phyloP scores from a whole-genome alignment of 2,797 vertebrate genomes.

The Poeciliopsis turneri region DNA sequence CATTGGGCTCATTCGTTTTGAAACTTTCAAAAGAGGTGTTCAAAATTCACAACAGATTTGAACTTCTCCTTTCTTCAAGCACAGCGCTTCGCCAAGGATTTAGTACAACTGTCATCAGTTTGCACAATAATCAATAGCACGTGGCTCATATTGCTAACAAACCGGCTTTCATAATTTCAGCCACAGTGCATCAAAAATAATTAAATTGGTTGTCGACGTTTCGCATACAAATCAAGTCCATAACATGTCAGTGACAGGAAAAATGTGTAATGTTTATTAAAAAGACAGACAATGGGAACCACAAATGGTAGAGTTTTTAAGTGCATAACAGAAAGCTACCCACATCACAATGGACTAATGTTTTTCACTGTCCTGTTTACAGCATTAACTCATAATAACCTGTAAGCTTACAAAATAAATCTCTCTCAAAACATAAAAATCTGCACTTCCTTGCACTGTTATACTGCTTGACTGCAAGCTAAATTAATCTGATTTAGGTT shows the following conservation, averaged over 20 bases:
- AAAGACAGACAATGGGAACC: background rate
- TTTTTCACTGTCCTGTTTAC: background rate
- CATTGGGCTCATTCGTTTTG: background rate
- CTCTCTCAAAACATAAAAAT: background rate
- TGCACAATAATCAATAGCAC: constrained; percentile 9
- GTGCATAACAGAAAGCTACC: background rate
- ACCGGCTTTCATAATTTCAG: constrained; percentile 2
- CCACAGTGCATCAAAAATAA: background rate
- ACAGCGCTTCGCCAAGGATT: background rate
- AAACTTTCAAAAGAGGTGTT: background rate
- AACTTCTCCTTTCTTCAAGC: background rate
- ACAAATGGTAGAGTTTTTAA: background rate
- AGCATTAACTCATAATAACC: background rate
- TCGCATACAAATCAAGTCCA: background rate
- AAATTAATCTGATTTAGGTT: background rate
- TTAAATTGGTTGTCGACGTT: background rate
- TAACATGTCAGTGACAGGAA: background rate
- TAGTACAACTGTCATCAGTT: constrained; percentile 4
- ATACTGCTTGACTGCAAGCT: background rate
- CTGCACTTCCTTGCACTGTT: background rate
- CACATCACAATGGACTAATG: background rate
- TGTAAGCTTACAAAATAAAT: background rate
- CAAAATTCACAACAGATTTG: background rate
- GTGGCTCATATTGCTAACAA: background rate
- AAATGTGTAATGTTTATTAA: background rate